Percentiles rank a stretch among this genome's conserved stretches.
Evolutionary conservation across 2,888 invertebrate species (phyloP).

Genomic region (Trachelus tabidus): DNA sequence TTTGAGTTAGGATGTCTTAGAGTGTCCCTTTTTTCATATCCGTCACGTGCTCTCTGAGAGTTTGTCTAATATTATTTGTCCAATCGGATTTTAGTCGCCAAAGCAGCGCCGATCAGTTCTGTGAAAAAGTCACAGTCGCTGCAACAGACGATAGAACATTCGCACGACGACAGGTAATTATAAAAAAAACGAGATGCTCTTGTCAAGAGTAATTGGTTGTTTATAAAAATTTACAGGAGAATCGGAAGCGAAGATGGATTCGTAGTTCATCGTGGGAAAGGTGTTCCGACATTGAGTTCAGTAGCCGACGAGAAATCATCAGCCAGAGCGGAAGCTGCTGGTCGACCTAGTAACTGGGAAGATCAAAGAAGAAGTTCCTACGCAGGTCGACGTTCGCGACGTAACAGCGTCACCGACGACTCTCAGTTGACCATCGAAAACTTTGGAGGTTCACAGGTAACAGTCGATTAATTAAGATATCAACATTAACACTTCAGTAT

Average conservation of each 20-base stretch:
- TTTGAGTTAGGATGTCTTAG: not conserved
- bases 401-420: slow-evolving; percentile 87
- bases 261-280: slow-evolving; percentile 83
- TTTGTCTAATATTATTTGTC: not conserved
- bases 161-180: slow-evolving; percentile 59
- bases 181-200: not conserved
- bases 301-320: slow-evolving; percentile 73
- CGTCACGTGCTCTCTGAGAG: not conserved
- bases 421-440: slow-evolving; percentile 92
- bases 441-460: slow-evolving; percentile 86
- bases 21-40: not conserved
- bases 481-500: not conserved
- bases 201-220: not conserved
- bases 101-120: slow-evolving; percentile 54
- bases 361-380: slow-evolving; percentile 78
- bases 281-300: slow-evolving; percentile 82
- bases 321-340: slow-evolving; percentile 74
- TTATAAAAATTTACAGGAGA: slow-evolving; percentile 43
- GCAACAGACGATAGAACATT: slow-evolving; percentile 61
- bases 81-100: slow-evolving; percentile 59
- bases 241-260: slow-evolving; percentile 75
- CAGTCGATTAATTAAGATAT: not conserved
- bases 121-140: slow-evolving; percentile 65
- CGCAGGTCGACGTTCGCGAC: slow-evolving; percentile 85
- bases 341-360: slow-evolving; percentile 88